Evolutionary conservation across 2,113 vertebrate species (phyloP).

Genomic region (Pseudopodoces humilis): DNA sequence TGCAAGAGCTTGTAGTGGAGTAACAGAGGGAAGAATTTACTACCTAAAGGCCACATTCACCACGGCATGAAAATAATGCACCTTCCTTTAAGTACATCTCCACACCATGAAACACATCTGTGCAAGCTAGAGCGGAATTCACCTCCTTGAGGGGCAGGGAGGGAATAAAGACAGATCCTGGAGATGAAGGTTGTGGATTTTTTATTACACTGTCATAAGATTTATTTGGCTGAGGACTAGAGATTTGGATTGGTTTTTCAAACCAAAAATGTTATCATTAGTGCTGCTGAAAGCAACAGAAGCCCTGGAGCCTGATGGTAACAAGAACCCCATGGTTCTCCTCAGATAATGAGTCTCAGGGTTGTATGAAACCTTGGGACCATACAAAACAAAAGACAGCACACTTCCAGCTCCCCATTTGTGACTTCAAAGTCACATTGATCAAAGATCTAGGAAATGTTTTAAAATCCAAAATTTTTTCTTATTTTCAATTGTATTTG

Average conservation of each 20-base stretch:
- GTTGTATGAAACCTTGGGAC: not conserved
- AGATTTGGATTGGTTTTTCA: not conserved
- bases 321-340: not conserved
- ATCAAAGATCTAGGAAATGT: not conserved
- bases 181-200: not conserved
- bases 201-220: not conserved
- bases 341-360: not conserved
- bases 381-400: not conserved
- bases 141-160: not conserved
- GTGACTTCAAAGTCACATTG: not conserved
- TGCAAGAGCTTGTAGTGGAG: not conserved
- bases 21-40: constrained; percentile 3
- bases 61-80: not conserved
- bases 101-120: not conserved
- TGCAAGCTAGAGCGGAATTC: not conserved
- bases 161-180: not conserved
- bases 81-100: not conserved
- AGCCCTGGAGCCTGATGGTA: not conserved
- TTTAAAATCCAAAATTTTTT: fast-evolving
- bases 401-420: fast-evolving
- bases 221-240: not conserved
- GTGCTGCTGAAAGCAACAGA: not conserved
- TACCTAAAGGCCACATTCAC: constrained; percentile 7
- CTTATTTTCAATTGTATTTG: not conserved
- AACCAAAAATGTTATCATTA: not conserved